phyloP scores from a whole-genome alignment of 2,888 invertebrate species.

The Pheosia gnoma region DNA sequence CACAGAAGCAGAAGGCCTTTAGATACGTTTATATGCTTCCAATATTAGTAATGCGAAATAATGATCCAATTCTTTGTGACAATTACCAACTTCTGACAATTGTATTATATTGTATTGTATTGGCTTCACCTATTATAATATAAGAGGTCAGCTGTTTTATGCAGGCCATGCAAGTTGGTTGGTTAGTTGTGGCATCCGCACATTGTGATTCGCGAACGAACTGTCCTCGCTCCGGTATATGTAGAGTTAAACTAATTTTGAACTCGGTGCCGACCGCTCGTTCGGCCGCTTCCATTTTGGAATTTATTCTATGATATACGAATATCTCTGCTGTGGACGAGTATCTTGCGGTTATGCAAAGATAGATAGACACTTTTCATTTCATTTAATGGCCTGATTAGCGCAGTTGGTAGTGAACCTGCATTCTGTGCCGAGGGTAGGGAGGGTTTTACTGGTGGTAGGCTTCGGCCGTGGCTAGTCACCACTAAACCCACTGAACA shows the following conservation, averaged over 20 bases:
- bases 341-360: no score
- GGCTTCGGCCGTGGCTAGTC: no score
- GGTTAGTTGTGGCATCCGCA: conserved; percentile 14
- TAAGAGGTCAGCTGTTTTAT: conserved; percentile 14
- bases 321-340: background rate
- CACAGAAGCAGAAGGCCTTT: no score
- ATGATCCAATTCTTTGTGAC: background rate
- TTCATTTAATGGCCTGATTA: no score
- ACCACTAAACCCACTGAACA: no score
- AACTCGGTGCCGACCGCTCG: conserved; percentile 17
- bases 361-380: no score
- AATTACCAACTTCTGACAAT: background rate
- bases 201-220: conserved; percentile 23
- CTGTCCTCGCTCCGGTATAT: conserved; percentile 15
- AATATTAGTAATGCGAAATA: no score
- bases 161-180: conserved; percentile 9
- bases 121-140: background rate
- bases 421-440: no score
- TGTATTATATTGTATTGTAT: no score
- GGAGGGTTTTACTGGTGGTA: no score
- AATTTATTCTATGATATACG: conserved; percentile 10
- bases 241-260: conserved; percentile 29
- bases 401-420: no score
- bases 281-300: conserved; percentile 9
- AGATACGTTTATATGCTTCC: no score